phyloP scores from a whole-genome alignment of 2,888 invertebrate species.

The Blastobasis lacticolella region DNA sequence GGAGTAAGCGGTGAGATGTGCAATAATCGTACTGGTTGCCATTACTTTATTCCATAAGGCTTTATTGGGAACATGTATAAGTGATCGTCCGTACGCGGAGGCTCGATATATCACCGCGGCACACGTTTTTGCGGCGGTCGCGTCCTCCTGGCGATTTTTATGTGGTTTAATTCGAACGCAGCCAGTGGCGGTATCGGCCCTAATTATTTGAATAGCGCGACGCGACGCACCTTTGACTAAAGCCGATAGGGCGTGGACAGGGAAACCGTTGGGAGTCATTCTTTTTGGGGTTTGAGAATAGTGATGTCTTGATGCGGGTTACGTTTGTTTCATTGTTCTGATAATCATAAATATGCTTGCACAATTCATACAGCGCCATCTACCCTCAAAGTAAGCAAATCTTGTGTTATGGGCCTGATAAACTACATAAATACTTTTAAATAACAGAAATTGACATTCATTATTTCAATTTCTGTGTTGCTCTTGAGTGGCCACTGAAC shows the following conservation, averaged over 20 bases:
- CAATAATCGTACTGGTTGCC: slow-evolving; percentile 20
- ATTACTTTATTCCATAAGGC: slow-evolving; percentile 34
- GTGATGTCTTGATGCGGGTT: too few species aligned
- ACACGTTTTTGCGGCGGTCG: slow-evolving; percentile 43
- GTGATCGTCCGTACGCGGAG: slow-evolving; percentile 27
- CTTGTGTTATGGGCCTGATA: too few species aligned
- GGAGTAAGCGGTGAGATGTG: slow-evolving; percentile 12
- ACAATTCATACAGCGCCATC: too few species aligned
- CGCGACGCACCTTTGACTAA: slow-evolving; percentile 54
- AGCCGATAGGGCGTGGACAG: slow-evolving; percentile 44
- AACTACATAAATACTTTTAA: too few species aligned
- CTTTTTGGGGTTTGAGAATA: not conserved
- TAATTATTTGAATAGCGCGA: slow-evolving; percentile 70
- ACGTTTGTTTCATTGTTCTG: not conserved
- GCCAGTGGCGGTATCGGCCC: slow-evolving; percentile 53
- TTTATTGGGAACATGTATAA: slow-evolving; percentile 42
- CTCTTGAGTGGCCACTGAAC: too few species aligned
- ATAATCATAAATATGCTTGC: not conserved
- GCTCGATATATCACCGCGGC: slow-evolving; percentile 42
- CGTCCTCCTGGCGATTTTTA: slow-evolving; percentile 47
- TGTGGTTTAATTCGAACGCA: slow-evolving; percentile 61
- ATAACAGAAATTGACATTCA: too few species aligned
- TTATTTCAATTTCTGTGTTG: not conserved
- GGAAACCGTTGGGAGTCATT: slow-evolving; percentile 21
- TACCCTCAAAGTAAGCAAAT: too few species aligned